phyloP scores from a whole-genome alignment of 2,113 vertebrate species.

The Perca fluviatilis region DNA sequence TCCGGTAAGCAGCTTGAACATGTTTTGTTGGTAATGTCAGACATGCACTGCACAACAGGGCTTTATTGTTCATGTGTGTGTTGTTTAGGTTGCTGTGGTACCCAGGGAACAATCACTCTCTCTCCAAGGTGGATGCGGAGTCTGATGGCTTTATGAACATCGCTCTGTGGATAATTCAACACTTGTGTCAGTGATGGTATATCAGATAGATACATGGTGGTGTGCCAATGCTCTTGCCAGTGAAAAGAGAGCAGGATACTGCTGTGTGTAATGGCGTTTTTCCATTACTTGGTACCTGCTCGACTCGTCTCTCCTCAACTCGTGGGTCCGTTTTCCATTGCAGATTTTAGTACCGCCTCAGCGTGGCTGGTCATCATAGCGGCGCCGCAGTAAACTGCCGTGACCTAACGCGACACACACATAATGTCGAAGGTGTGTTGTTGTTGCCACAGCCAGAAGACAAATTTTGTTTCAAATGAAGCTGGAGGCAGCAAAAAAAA shows the following conservation, averaged over 20 bases:
- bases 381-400: no score
- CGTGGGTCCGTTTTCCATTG: no score
- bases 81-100: slow-evolving; percentile 91
- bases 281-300: no score
- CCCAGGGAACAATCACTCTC: slow-evolving; percentile 90
- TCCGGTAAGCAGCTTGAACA: slow-evolving; percentile 86
- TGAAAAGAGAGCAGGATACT: slow-evolving; percentile 12
- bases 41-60: neutral
- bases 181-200: slow-evolving; percentile 81
- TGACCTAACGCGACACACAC: no score
- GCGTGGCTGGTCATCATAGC: no score
- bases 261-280: neutral
- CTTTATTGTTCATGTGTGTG: slow-evolving; percentile 13
- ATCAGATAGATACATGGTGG: neutral
- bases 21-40: neutral
- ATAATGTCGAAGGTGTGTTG: no score
- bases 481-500: no score
- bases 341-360: no score
- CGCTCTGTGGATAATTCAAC: slow-evolving; percentile 90
- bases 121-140: slow-evolving; percentile 93
- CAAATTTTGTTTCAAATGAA: no score
- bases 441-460: no score
- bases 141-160: slow-evolving; percentile 95
- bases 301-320: no score
- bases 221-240: neutral